phyloP scores from a whole-genome alignment of 2,797 vertebrate genomes.

The Sebastes aleutianus region DNA sequence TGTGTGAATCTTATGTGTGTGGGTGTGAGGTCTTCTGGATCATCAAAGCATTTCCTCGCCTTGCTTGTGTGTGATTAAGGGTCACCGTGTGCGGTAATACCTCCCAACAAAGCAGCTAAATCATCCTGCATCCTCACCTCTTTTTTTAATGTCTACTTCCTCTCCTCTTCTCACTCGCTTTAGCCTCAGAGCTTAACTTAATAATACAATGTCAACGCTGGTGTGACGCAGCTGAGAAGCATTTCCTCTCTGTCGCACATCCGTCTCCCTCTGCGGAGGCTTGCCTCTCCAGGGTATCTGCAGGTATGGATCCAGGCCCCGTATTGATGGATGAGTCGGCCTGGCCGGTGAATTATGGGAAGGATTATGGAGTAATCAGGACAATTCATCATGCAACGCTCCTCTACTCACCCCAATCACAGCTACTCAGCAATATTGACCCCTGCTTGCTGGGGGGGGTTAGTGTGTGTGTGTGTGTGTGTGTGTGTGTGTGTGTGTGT shows the following conservation, averaged over 20 bases:
- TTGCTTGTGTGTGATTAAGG: slow-evolving; percentile 63
- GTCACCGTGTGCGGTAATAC: slow-evolving; percentile 62
- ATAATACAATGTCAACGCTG: slow-evolving; percentile 21
- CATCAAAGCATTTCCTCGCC: slow-evolving; percentile 64
- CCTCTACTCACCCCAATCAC: slow-evolving; percentile 59
- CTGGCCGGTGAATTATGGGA: slow-evolving; percentile 63
- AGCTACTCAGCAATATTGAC: slow-evolving; percentile 71
- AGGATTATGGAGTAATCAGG: slow-evolving; percentile 72
- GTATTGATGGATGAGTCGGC: slow-evolving; percentile 64
- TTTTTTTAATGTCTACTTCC: slow-evolving; percentile 30
- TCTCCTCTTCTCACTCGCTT: slow-evolving; percentile 7
- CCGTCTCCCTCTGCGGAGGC: neutral
- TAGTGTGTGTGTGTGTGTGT: slow-evolving; percentile 11
- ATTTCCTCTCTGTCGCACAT: neutral
- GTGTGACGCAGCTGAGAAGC: neutral
- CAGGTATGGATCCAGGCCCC: slow-evolving; percentile 58
- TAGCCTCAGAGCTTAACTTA: slow-evolving; percentile 39
- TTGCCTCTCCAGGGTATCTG: slow-evolving; percentile 23
- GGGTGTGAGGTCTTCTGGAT: slow-evolving; percentile 56
- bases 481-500: neutral
- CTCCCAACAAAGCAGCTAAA: slow-evolving; percentile 56
- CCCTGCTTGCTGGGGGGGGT: slow-evolving; percentile 34
- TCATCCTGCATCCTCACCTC: slow-evolving; percentile 34
- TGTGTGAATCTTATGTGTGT: slow-evolving; percentile 41
- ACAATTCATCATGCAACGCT: slow-evolving; percentile 69